These are phyloP conservation scores for Ypsolopha sequella DNA, from an alignment of 2,888 invertebrate genomes.

Conservation along the genomic window DNA sequence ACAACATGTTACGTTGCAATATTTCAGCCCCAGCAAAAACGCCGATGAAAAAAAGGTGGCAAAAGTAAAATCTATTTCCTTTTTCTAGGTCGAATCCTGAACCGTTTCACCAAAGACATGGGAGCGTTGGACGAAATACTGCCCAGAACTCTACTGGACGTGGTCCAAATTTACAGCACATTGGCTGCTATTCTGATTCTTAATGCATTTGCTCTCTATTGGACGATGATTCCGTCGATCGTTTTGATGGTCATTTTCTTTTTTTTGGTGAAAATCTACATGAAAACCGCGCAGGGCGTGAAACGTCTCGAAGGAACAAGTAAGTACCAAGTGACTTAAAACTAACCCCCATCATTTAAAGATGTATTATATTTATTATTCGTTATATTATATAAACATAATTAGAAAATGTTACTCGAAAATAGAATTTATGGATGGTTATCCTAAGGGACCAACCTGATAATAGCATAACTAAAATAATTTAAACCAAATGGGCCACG, in stretches of 20 bases:
- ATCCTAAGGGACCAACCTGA: too few species aligned
- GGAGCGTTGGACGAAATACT: slow-evolving; percentile 84
- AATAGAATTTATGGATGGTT: too few species aligned
- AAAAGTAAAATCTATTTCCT: not conserved
- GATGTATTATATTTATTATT: too few species aligned
- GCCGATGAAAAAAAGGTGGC: too few species aligned
- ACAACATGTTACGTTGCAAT: too few species aligned
- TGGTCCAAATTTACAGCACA: slow-evolving; percentile 66
- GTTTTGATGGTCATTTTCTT: slow-evolving; percentile 70
- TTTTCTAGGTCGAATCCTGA: slow-evolving; percentile 76
- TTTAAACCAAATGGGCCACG: too few species aligned
- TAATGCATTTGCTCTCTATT: slow-evolving; percentile 72
- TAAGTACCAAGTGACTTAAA: slow-evolving; percentile 31
- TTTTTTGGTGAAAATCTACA: slow-evolving; percentile 71
- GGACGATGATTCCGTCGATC: slow-evolving; percentile 69
- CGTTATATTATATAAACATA: too few species aligned
- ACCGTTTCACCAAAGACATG: slow-evolving; percentile 88
- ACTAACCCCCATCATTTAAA: not conserved
- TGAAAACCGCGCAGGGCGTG: slow-evolving; percentile 77
- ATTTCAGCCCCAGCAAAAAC: too few species aligned
- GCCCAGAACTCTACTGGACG: slow-evolving; percentile 77
- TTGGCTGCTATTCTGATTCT: slow-evolving; percentile 71
- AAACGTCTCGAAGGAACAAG: slow-evolving; percentile 75
- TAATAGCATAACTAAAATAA: too few species aligned
- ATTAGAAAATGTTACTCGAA: too few species aligned